Conservation (phyloP, 1,140 invertebrate genomes). For the Drosophila sp. region DNA sequence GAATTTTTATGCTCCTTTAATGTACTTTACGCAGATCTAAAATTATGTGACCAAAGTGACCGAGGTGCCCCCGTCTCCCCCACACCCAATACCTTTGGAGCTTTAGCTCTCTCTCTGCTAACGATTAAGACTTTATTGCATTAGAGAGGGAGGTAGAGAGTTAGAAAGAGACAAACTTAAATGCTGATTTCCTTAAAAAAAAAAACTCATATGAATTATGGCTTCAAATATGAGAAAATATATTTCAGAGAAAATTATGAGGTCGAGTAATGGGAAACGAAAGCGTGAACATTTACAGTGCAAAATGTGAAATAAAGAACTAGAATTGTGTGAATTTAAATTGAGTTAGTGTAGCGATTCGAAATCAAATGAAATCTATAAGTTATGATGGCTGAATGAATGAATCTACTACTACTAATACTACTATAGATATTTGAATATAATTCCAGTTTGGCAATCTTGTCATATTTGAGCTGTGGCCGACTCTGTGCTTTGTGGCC, state of each 20-base stretch:
- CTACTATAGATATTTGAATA: background rate
- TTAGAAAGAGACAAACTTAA: slow-evolving; percentile 49
- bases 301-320: slow-evolving; percentile 19
- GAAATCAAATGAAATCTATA: slow-evolving; percentile 34
- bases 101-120: slow-evolving; percentile 41
- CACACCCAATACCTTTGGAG: slow-evolving; percentile 6
- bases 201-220: slow-evolving; percentile 57
- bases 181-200: slow-evolving; percentile 22
- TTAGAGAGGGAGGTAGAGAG: slow-evolving; percentile 37
- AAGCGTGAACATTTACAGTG: slow-evolving; percentile 56
- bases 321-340: slow-evolving; percentile 22
- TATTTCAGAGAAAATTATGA: slow-evolving; percentile 54
- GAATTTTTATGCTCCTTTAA: slow-evolving; percentile 79
- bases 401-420: too few species aligned
- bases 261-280: slow-evolving; percentile 51
- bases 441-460: slow-evolving; percentile 2
- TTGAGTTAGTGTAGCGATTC: slow-evolving; percentile 41
- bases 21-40: slow-evolving; percentile 73
- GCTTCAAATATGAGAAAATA: slow-evolving; percentile 49
- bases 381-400: slow-evolving; percentile 13
- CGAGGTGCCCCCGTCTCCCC: slow-evolving; percentile 2
- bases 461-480: slow-evolving; percentile 8
- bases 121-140: slow-evolving; percentile 75
- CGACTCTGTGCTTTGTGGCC: background rate
- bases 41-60: slow-evolving; percentile 57